Evolutionary conservation across 92 coral and sea anemone species (phyloP).

Genomic region (Metridium senile): DNA sequence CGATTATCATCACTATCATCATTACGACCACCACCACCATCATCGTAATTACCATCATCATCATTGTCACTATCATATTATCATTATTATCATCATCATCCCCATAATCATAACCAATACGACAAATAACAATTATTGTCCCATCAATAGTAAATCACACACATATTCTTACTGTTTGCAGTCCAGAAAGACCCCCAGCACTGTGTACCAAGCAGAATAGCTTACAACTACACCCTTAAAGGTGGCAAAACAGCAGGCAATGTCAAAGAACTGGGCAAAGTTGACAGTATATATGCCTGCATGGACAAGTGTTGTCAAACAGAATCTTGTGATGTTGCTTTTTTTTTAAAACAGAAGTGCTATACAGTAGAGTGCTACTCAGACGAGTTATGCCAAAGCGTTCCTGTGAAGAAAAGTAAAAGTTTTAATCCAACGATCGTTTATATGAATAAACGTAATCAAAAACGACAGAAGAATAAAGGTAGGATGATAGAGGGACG

Average conservation of each 20-base stretch:
- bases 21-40: too few relatives aligned
- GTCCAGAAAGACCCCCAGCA: slow-evolving; percentile 45
- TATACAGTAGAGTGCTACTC: slow-evolving; percentile 91
- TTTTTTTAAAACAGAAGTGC: slow-evolving; percentile 72
- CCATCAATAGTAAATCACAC: too few relatives aligned
- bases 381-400: slow-evolving; percentile 89
- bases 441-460: slow-evolving; percentile 81
- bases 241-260: slow-evolving; percentile 95
- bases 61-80: too few relatives aligned
- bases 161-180: slow-evolving; percentile 24
- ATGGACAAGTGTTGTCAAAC: slow-evolving; percentile 84
- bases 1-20: too few relatives aligned
- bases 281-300: slow-evolving; percentile 84
- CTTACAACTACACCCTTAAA: slow-evolving; percentile 79
- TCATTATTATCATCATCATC: too few relatives aligned
- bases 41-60: too few relatives aligned
- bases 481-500: slow-evolving; percentile 35
- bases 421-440: slow-evolving; percentile 76
- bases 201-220: slow-evolving; percentile 89
- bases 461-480: slow-evolving; percentile 72
- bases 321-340: slow-evolving; percentile 85
- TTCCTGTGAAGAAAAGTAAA: slow-evolving; percentile 56
- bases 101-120: too few relatives aligned
- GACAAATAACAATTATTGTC: too few relatives aligned
- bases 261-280: slow-evolving; percentile 71